These are phyloP conservation scores for Conger conger DNA, from an alignment of 2,113 vertebrate genomes.

Conservation along the genomic window DNA sequence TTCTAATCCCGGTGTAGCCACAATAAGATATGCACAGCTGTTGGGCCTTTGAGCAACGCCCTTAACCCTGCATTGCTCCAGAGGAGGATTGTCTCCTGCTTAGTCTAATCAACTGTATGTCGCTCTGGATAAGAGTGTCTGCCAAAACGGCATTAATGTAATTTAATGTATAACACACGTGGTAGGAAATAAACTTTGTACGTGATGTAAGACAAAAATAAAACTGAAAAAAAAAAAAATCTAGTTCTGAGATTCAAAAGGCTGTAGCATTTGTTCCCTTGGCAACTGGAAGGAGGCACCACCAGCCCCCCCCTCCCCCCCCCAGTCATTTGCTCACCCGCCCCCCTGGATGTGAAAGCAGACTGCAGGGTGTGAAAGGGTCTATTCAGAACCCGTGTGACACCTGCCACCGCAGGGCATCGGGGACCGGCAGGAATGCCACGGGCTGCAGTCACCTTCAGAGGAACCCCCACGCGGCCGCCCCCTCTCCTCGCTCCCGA, in stretches of 20 bases:
- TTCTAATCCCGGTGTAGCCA: too few relatives aligned
- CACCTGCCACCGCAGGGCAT: not conserved
- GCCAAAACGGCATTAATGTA: too few relatives aligned
- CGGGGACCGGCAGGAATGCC: not conserved
- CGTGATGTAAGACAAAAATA: not conserved
- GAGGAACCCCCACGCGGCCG: constrained; percentile 8
- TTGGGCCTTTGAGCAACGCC: too few relatives aligned
- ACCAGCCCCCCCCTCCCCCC: not conserved
- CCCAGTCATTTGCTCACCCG: constrained; percentile 15
- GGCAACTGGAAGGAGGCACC: not conserved
- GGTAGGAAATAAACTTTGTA: not conserved
- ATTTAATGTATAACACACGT: not conserved
- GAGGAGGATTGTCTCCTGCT: too few relatives aligned
- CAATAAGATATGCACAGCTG: too few relatives aligned
- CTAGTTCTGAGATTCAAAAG: not conserved
- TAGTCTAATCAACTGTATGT: too few relatives aligned
- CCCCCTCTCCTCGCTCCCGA: not conserved
- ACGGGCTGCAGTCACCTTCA: constrained; percentile 35
- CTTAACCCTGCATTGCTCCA: too few relatives aligned
- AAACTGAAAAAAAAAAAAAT: not conserved
- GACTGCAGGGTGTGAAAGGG: constrained; percentile 29
- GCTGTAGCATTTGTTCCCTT: not conserved
- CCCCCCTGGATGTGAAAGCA: constrained; percentile 18
- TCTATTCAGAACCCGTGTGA: constrained; percentile 29
- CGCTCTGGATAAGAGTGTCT: too few relatives aligned